Base-by-base conservation (phyloP, 2,888 invertebrate genomes). In the Trachelus troglodyta region DNA sequence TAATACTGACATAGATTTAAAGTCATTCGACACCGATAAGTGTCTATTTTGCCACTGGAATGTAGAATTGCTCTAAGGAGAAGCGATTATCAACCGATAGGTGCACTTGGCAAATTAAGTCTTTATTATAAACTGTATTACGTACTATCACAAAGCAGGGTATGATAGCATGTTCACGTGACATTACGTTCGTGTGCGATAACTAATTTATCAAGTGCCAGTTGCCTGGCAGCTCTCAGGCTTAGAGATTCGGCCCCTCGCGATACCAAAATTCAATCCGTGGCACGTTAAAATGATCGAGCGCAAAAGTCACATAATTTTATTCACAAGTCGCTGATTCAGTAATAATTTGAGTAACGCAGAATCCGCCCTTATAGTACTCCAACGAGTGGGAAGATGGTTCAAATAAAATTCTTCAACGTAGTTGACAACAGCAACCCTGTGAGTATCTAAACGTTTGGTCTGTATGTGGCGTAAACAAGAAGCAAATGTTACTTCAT, bases 341-440 rank as follows among this genome's bases (percentile, higher is more conserved):
- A 23, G 2, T 37, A 37, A 15, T 37, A 12, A 37, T 12, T 37
- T 23, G 56, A 56, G 2, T 56, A 56, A 56, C 23, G 15, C 56
- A 9, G 23, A 56, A 9, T 9, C 6, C 2, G 56, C 2, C 56
- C 56, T 56, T 2, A 1, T 56, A 23, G 2, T 9, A 9, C 23
- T 23, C 2, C 23, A 56, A 56, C 15, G 1, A 56, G 56, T 9
- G 34, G 75, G 80, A 86, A 77, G 81, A 89, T 89, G 89, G 89
- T 89, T 81, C 89, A 89, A 82, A 88, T 89, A 75, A 88, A 85
- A 85, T 85, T 89, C 75, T 87, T 87, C 84, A 87, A 85, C 80
- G 87, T 88, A 74, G 86, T 88, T 69, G 87, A 89, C 84, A 86
- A 87, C 81, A 86, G 84, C 77, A 87, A 87, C 80, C 85, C 86